A percentile compares a stretch with the other conserved stretches of the same genome.
These are phyloP conservation scores for Sminthurides bifidus DNA, from an alignment of 1,140 invertebrate species.

Conservation along the genomic window DNA sequence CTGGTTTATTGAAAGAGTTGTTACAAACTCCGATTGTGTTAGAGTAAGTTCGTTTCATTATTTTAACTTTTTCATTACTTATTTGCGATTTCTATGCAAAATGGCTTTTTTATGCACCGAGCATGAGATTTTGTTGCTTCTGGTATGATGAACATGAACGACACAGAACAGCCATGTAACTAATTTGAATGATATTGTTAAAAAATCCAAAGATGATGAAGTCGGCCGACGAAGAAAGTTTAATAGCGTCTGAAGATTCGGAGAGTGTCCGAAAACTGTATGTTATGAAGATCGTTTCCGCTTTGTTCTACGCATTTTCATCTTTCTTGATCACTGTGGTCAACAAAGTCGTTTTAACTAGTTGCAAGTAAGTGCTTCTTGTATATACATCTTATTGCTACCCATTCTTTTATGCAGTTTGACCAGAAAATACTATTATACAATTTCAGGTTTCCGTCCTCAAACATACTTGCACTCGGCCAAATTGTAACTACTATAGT, in stretches of 20 bases:
- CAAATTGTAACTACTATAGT: constrained; percentile 81
- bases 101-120: too few species aligned
- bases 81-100: too few species aligned
- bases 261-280: constrained; percentile 3
- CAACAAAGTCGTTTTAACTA: constrained; percentile 89
- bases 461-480: constrained; percentile 27
- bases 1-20: too few species aligned
- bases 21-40: too few species aligned
- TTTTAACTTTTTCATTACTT: too few species aligned
- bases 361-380: constrained; percentile 40
- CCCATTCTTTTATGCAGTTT: constrained; percentile 3
- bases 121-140: too few species aligned
- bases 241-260: not conserved
- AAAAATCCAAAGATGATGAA: too few species aligned
- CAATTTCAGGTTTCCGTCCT: constrained; percentile 29
- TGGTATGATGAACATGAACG: too few species aligned
- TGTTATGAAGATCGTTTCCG: constrained; percentile 41
- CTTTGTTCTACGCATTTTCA: constrained; percentile 71
- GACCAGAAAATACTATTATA: not conserved
- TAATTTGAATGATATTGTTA: too few species aligned
- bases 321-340: constrained; percentile 92
- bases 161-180: too few species aligned
- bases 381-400: not conserved
- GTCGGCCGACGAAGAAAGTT: constrained; percentile 1
- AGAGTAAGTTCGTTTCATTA: too few species aligned